Base-by-base conservation (phyloP, 2,113 vertebrate species). In the Calidris pygmaea region DNA sequence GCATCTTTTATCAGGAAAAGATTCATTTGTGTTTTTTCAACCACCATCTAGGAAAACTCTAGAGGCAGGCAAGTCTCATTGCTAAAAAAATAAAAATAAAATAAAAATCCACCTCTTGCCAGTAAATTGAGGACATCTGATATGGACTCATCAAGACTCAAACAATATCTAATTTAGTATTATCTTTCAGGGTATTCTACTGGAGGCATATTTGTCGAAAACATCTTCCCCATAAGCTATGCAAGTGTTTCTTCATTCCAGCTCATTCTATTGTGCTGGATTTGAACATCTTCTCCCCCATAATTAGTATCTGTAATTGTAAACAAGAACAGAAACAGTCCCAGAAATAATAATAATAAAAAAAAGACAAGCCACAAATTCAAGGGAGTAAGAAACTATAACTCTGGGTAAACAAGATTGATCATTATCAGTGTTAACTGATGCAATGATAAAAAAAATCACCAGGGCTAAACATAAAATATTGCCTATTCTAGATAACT, bases 291-390 rank as follows among this genome's bases (percentile, higher is more conserved):
- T 16, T 87, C 80, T 82, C 65, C 73, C 56, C 48, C 60, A 43
- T 92, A 93, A 96, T 95, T 96, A 95, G 39, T 82, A 82, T 85
- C 55, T 45, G 50, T 50, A 93, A 87, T 73, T 85, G 91, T 85
- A 94, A 95, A 95, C 59, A 97, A 85, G 85, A 94, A 93, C 66
- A 94, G 87, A 95, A 96, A 76, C 35, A 62, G 19, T 48, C 80
- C 89, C 4, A 7, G 77, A 95, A 95, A 94, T 47, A 47, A 47
- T 41, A 41, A 41, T 78, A 39, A 82, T 67, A 79, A 53, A 79
- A 76, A 79, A 85, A 62, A 63, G 10, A 39, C 66, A 87, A 79
- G 53, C 45, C 59, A 91, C 37, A 71, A 79, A 95, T 93, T 76
- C 58, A 85, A 85, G 63, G 14, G 35, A 91, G 30, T 76, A 85